phyloP scores from a whole-genome alignment of 2,113 vertebrate species.

The Salvator merianae region DNA sequence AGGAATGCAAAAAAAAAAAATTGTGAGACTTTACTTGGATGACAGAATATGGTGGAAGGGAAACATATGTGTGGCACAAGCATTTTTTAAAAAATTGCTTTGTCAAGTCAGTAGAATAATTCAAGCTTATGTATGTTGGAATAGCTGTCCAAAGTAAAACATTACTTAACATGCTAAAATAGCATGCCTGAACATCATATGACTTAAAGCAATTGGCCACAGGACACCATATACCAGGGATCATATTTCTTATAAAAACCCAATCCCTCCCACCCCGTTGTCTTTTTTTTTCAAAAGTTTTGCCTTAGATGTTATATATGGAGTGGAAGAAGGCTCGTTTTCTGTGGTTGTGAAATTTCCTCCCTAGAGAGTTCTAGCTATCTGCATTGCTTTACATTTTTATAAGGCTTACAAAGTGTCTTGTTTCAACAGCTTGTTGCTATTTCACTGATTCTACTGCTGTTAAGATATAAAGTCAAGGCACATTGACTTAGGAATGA shows the following conservation, averaged over 20 bases:
- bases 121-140: not conserved
- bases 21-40: not conserved
- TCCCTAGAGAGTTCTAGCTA: not conserved
- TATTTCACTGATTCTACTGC: not conserved
- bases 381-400: not conserved
- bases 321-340: not conserved
- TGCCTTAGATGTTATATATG: not conserved
- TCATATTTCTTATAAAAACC: not conserved
- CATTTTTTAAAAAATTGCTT: not conserved
- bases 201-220: not conserved
- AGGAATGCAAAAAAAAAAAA: rapidly evolving
- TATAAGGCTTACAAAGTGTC: not conserved
- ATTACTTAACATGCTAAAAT: not conserved
- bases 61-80: not conserved
- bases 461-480: not conserved
- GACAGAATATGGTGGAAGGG: not conserved
- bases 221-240: not conserved
- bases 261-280: not conserved
- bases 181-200: not conserved
- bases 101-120: not conserved
- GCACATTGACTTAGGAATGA: not conserved
- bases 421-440: not conserved
- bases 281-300: not conserved
- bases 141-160: not conserved
- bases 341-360: not conserved